Base-by-base conservation (phyloP, 2,113 vertebrate species). In the Semicossyphus pulcher region DNA sequence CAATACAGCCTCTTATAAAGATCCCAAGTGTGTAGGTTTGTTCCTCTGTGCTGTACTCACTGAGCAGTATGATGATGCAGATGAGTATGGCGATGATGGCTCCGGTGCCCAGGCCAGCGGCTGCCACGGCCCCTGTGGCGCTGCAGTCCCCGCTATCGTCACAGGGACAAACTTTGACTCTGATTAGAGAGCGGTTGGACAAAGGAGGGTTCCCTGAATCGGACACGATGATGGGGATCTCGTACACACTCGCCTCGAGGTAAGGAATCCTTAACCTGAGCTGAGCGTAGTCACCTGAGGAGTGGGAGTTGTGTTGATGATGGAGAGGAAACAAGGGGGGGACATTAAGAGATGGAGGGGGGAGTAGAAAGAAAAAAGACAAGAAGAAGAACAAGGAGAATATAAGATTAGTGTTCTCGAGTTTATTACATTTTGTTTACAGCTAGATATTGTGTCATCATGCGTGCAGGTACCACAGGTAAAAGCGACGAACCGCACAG, bases 121-220 rank as follows among this genome's bases (percentile, higher is more conserved):
- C 96, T 0, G 96, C 97, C 72, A 98, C 96, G 0, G 98, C 97
- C 1, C 97, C 97, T 0, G 96, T 83, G 26, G 95, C 90, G 52
- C 96, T 97, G 78, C 98, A 99, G 93, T 99, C 97, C 0, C 98
- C 97, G 0, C 97, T 96, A 64, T 97, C 95, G 0, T 99, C 97
- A 0, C 98, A 99, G 0, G 96, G 96, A 82, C 98, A 99, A 83
- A 98, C 97, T 92, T 99, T 99, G 90, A 99, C 95, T 68, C 96
- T 95, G 84, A 99, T 95, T 72, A 96, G 0, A 0, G 97, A 97
- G 0, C 93, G 96, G 92, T 98, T 98, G 86, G 96, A 97, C 84
- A 98, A 83, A 0, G 97, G 97, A 2, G 98, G 98, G 88, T 99
- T 99, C 29, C 97, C 98, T 0, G 97, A 99, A 92, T 99, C 98